Evolutionary conservation across 2,888 invertebrate species (phyloP).

Genomic region (Priocnemis perturbator): DNA sequence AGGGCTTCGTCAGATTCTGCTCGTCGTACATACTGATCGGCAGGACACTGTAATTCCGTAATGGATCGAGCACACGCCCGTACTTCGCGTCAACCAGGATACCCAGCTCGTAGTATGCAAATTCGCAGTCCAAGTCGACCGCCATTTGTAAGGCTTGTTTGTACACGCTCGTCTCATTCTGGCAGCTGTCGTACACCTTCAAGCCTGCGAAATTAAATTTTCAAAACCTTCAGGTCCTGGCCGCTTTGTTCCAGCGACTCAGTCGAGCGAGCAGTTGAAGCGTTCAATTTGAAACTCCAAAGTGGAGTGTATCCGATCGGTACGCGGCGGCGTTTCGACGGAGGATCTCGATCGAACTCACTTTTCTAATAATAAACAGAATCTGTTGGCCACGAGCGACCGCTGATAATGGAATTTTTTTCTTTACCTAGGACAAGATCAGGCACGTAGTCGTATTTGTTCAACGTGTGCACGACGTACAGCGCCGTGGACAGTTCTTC

Average conservation of each 20-base stretch:
- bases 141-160: conserved; percentile 64
- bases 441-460: conserved; percentile 72
- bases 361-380: neutral
- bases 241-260: neutral
- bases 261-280: too few relatives aligned
- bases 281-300: too few relatives aligned
- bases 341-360: neutral
- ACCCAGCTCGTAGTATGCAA: conserved; percentile 68
- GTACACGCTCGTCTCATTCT: conserved; percentile 66
- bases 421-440: conserved; percentile 71
- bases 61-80: conserved; percentile 57
- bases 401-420: neutral
- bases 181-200: conserved; percentile 70
- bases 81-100: conserved; percentile 63
- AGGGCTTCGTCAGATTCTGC: conserved; percentile 60
- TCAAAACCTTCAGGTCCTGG: too few relatives aligned
- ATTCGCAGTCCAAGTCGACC: conserved; percentile 63
- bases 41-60: conserved; percentile 62
- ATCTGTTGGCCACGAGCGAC: too few relatives aligned
- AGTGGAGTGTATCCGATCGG: too few relatives aligned
- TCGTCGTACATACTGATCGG: conserved; percentile 63
- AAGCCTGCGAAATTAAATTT: conserved; percentile 56
- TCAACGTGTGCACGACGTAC: conserved; percentile 71
- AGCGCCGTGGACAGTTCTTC: conserved; percentile 73
- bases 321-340: too few relatives aligned